Percentiles rank a stretch among this genome's conserved stretches.
Evolutionary conservation across 2,888 invertebrate genomes (phyloP).

Genomic region (Pherbina coryleti): DNA sequence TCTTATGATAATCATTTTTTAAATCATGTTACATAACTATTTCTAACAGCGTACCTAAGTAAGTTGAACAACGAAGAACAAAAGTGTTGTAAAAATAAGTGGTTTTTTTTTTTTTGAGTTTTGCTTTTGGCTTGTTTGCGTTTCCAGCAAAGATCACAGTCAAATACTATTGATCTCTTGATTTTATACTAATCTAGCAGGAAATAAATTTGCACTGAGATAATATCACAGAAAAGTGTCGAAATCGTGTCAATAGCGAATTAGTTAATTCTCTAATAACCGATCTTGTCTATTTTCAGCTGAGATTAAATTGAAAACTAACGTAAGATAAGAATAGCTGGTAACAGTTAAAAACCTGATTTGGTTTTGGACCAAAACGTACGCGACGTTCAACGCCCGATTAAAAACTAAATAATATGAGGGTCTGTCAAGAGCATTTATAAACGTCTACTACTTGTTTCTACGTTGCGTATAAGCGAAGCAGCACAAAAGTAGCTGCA

Average conservation of each 20-base stretch:
- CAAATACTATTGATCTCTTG: no score
- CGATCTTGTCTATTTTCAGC: no score
- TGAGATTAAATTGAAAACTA: no score
- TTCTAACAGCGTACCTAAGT: neutral
- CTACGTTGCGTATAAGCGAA: neutral
- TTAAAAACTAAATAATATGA: constrained; percentile 39
- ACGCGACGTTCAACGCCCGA: constrained; percentile 42
- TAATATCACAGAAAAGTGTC: no score
- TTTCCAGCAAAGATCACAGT: no score
- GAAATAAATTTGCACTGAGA: no score
- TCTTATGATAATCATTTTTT: no score
- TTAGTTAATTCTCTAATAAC: neutral
- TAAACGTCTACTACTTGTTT: neutral
- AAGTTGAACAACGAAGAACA: neutral
- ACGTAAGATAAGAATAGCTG: no score
- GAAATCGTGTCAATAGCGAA: neutral
- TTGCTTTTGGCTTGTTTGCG: no score
- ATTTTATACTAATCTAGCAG: no score
- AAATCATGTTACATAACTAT: neutral
- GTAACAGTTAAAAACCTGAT: no score
- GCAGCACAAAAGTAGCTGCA: neutral
- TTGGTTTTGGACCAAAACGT: constrained; percentile 18
- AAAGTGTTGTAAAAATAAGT: neutral
- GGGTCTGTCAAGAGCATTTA: constrained; percentile 16
- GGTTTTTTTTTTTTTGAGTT: no score